phyloP scores from a whole-genome alignment of 2,888 invertebrate species.

The Galerucella pusilla region DNA sequence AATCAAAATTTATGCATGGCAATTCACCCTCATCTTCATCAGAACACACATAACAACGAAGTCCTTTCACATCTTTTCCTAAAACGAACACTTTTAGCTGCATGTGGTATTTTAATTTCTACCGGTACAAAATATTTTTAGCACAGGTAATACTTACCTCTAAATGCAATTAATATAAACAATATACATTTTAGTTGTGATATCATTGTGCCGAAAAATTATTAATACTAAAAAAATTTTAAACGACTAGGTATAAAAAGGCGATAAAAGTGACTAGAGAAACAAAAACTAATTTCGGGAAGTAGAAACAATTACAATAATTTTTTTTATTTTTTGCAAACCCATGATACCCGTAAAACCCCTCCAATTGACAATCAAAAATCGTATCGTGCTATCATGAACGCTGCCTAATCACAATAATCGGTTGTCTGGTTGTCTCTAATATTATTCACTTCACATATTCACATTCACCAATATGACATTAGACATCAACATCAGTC shows the following conservation, averaged over 20 bases:
- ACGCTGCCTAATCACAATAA: background rate
- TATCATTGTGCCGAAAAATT: slow-evolving; percentile 12
- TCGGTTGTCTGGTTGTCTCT: no score
- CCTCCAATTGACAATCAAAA: background rate
- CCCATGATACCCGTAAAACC: slow-evolving; percentile 8
- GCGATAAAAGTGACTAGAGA: slow-evolving; percentile 6
- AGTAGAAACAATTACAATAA: background rate
- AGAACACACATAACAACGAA: slow-evolving; percentile 41
- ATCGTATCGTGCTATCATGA: background rate
- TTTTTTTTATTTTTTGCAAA: slow-evolving; percentile 15
- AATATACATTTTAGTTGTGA: slow-evolving; percentile 13
- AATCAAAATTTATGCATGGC: slow-evolving; percentile 39
- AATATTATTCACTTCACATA: no score
- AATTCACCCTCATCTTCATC: slow-evolving; percentile 31
- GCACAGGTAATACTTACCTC: slow-evolving; percentile 10
- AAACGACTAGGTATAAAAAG: background rate
- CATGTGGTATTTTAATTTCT: background rate
- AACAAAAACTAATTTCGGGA: background rate
- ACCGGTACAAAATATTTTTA: slow-evolving; percentile 4
- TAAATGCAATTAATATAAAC: slow-evolving; percentile 18
- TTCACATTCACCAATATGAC: background rate
- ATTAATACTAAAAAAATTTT: background rate
- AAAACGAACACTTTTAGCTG: background rate
- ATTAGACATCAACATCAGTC: background rate
- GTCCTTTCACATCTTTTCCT: slow-evolving; percentile 29